Conservation (phyloP, 1,140 invertebrate species). For the Diprion similis region DNA sequence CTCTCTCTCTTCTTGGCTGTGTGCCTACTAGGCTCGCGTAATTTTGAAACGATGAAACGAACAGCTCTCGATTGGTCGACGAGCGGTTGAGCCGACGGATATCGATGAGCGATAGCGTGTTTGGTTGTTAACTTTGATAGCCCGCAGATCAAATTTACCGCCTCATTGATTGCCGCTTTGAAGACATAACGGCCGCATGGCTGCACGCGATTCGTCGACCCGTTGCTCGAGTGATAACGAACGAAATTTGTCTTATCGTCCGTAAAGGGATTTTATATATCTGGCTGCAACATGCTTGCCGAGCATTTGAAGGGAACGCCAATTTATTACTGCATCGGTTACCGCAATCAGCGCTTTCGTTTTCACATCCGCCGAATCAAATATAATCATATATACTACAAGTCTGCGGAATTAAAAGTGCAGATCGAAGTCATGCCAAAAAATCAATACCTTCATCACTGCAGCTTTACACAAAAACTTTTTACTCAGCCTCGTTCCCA, state of each 20-base stretch:
- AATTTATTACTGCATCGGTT: too few relatives aligned
- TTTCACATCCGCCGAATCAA: too few relatives aligned
- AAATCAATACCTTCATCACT: too few relatives aligned
- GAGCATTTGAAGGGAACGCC: too few relatives aligned
- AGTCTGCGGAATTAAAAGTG: too few relatives aligned
- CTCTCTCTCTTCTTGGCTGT: too few relatives aligned
- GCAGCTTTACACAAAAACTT: too few relatives aligned
- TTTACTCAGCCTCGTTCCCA: too few relatives aligned
- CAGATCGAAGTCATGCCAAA: too few relatives aligned
- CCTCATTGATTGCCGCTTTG: slow-evolving; percentile 1
- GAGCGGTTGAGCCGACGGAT: slow-evolving; percentile 4
- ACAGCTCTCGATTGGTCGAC: slow-evolving; percentile 1
- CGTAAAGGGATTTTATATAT: slow-evolving; percentile 16
- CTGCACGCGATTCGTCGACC: not conserved
- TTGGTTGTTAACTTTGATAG: slow-evolving; percentile 6
- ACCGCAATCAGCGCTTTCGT: too few relatives aligned
- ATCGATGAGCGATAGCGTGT: not conserved
- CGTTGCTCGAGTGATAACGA: not conserved
- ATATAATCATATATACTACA: too few relatives aligned
- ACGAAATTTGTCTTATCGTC: not conserved
- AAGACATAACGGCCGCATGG: slow-evolving; percentile 3
- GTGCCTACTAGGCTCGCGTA: not conserved
- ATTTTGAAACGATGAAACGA: not conserved
- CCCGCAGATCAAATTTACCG: slow-evolving; percentile 7
- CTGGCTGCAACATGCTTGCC: too few relatives aligned